Evolutionary conservation across 1,140 invertebrate genomes (phyloP).

Genomic region (Heliconius eleuchia): DNA sequence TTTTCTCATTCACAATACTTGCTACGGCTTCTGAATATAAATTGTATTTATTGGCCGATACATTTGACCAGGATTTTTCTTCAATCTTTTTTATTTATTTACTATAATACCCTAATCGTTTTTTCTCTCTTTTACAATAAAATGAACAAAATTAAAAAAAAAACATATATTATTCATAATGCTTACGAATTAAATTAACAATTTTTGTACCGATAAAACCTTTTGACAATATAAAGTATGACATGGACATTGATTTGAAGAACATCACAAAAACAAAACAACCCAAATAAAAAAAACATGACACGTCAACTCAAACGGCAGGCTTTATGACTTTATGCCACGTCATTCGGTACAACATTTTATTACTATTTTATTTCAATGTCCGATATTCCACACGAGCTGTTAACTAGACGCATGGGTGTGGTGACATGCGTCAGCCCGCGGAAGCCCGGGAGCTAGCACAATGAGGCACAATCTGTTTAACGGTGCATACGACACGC

Average conservation of each 20-base stretch:
- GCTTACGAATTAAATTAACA: too few species aligned
- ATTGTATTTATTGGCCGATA: slow-evolving; percentile 10
- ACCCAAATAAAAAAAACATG: not conserved
- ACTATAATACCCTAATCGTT: not conserved
- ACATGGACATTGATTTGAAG: not conserved
- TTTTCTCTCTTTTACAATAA: not conserved
- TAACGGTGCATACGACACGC: slow-evolving; percentile 2
- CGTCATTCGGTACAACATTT: not conserved
- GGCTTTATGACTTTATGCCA: not conserved
- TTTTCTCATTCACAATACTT: slow-evolving; percentile 2
- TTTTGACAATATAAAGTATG: too few species aligned
- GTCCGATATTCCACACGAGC: not conserved
- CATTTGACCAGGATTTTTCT: slow-evolving; percentile 8
- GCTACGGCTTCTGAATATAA: slow-evolving; percentile 5
- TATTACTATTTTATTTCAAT: not conserved
- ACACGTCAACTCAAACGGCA: not conserved
- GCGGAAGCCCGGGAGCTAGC: not conserved
- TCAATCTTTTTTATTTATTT: not conserved
- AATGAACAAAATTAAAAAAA: not conserved
- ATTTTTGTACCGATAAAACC: too few species aligned
- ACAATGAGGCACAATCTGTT: not conserved
- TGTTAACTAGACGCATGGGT: not conserved
- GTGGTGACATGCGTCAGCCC: slow-evolving; percentile 10
- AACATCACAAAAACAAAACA: not conserved
- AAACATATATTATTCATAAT: too few species aligned